Evolutionary conservation across 2,888 invertebrate genomes (phyloP).

Genomic region (Harmothoe impar): DNA sequence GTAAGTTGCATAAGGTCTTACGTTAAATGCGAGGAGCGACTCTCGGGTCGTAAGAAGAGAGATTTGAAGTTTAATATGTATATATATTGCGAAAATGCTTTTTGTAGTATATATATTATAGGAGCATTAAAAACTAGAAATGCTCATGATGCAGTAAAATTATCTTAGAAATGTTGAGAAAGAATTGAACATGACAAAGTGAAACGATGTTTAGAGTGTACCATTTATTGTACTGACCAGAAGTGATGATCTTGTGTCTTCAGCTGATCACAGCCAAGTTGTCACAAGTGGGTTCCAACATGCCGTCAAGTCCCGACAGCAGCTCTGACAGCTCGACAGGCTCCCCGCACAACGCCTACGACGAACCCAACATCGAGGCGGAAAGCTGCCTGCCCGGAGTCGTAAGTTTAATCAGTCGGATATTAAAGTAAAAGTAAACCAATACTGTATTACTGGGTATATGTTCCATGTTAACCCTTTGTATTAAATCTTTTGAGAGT

Average conservation of each 20-base stretch:
- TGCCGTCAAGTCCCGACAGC: slow-evolving; percentile 92
- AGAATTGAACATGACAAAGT: background rate
- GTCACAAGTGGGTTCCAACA: slow-evolving; percentile 86
- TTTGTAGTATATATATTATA: no score
- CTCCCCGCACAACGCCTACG: slow-evolving; percentile 92
- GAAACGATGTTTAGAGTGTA: no score
- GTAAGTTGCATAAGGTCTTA: slow-evolving; percentile 86
- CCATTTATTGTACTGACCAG: no score
- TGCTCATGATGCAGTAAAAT: no score
- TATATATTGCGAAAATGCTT: no score
- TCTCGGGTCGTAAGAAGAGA: background rate
- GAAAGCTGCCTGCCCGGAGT: slow-evolving; percentile 96
- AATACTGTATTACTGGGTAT: no score
- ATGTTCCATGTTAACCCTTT: no score
- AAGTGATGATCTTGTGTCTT: slow-evolving; percentile 59
- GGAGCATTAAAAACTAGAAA: no score
- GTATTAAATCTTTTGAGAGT: no score
- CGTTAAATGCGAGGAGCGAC: no score
- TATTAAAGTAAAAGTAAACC: background rate
- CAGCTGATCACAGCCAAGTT: slow-evolving; percentile 90
- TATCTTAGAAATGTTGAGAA: no score
- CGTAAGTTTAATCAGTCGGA: slow-evolving; percentile 85
- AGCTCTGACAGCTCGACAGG: slow-evolving; percentile 97
- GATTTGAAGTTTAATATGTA: no score
- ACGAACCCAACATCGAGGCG: slow-evolving; percentile 91